phyloP scores from a whole-genome alignment of 2,113 vertebrate species.

The Forbesichthys agassizii region DNA sequence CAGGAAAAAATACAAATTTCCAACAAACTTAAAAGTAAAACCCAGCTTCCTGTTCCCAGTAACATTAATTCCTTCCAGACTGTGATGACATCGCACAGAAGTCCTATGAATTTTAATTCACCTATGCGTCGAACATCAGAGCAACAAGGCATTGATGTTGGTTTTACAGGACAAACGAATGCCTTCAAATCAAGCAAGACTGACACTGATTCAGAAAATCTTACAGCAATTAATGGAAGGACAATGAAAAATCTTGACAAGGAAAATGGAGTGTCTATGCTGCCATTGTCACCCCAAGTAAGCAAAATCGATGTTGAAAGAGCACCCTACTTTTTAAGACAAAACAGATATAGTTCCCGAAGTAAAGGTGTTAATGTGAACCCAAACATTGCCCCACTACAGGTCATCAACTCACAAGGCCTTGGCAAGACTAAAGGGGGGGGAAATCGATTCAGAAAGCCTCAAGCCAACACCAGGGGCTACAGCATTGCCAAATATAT shows the following conservation, averaged over 20 bases:
- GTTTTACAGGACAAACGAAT: not conserved
- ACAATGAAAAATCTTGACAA: too few relatives aligned
- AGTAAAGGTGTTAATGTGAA: slow-evolving; percentile 4
- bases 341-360: not conserved
- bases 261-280: too few relatives aligned
- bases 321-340: not conserved
- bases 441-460: not conserved
- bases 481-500: not conserved
- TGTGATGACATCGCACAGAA: not conserved
- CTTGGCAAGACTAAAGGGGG: not conserved
- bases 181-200: not conserved
- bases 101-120: not conserved
- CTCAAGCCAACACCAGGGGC: not conserved
- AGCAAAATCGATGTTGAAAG: too few relatives aligned
- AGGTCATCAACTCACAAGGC: not conserved
- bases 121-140: not conserved
- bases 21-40: not conserved
- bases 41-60: not conserved
- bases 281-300: too few relatives aligned
- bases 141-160: not conserved
- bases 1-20: slow-evolving; percentile 6
- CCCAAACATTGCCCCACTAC: not conserved
- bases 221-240: too few relatives aligned
- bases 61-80: not conserved
- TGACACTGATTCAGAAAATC: too few relatives aligned